Conservation (phyloP, 2,888 invertebrate genomes). For the Ellobium chinense region DNA sequence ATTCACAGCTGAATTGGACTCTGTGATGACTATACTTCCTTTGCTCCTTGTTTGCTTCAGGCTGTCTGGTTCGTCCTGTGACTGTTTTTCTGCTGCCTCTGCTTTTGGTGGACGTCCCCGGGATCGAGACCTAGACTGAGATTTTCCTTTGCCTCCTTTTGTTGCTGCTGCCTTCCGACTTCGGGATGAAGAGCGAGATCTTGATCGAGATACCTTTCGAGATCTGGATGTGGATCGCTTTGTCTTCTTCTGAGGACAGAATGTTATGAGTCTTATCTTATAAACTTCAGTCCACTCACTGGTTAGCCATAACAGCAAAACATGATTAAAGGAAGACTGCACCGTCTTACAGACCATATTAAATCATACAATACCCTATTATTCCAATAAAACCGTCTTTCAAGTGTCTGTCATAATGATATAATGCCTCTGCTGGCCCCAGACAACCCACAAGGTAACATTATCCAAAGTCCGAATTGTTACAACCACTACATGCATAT, state of each 20-base stretch:
- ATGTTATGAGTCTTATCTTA: too few relatives aligned
- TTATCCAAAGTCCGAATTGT: too few relatives aligned
- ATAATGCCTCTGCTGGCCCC: too few relatives aligned
- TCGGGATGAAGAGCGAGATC: conserved; percentile 48
- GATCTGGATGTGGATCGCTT: conserved; percentile 55
- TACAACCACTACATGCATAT: too few relatives aligned
- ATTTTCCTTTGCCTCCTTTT: not conserved
- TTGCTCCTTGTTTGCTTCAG: not conserved
- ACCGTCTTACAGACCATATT: not conserved
- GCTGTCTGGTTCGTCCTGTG: not conserved
- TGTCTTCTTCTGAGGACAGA: conserved; percentile 20
- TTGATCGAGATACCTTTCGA: conserved; percentile 46
- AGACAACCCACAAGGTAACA: too few relatives aligned
- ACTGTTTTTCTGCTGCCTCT: not conserved
- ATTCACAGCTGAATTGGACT: not conserved
- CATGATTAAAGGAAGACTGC: not conserved
- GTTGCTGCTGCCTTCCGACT: conserved; percentile 35
- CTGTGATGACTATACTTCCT: not conserved
- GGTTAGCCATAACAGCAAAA: not conserved
- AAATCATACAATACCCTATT: too few relatives aligned
- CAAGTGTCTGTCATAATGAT: too few relatives aligned
- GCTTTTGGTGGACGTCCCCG: not conserved
- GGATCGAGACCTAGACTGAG: conserved; percentile 16
- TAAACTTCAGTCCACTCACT: too few relatives aligned
- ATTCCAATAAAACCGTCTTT: too few relatives aligned